Percentiles rank a stretch among this genome's conserved stretches.
Conservation (phyloP, 2,113 vertebrate genomes). For the Telmatochromis sp. region DNA sequence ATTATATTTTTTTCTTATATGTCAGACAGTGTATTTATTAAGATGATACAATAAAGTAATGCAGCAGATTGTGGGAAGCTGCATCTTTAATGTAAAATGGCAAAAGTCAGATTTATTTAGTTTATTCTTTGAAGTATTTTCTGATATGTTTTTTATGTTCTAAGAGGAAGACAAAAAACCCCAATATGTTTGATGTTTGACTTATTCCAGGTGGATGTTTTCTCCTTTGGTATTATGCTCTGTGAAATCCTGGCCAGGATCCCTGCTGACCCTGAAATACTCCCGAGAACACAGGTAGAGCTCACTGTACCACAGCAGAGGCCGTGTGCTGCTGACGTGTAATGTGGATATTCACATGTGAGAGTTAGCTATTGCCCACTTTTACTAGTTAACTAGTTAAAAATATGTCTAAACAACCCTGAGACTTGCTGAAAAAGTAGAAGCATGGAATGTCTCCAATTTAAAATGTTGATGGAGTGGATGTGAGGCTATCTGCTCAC, state of each 20-base stretch:
- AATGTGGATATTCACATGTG: neutral
- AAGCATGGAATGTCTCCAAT: neutral
- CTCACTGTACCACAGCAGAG: neutral
- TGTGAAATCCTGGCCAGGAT: conserved; percentile 84
- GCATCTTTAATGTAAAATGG: neutral
- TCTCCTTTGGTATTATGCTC: conserved; percentile 86
- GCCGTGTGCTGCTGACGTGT: neutral
- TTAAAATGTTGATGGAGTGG: neutral
- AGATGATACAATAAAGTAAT: neutral
- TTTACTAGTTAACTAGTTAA: neutral
- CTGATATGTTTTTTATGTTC: neutral
- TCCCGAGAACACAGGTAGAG: conserved; percentile 80
- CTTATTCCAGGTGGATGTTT: conserved; percentile 79
- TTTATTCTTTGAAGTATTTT: neutral
- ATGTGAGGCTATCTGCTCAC: neutral
- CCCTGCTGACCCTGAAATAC: conserved; percentile 81
- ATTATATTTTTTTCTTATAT: neutral
- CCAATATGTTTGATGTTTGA: neutral
- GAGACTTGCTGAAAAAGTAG: neutral
- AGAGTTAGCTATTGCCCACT: neutral
- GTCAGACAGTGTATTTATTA: neutral
- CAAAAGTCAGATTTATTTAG: neutral
- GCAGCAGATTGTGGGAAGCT: neutral
- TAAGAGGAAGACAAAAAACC: rapidly evolving
- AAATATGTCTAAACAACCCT: neutral